phyloP scores from a whole-genome alignment of 2,113 vertebrate species.

The Eidolon helvum region DNA sequence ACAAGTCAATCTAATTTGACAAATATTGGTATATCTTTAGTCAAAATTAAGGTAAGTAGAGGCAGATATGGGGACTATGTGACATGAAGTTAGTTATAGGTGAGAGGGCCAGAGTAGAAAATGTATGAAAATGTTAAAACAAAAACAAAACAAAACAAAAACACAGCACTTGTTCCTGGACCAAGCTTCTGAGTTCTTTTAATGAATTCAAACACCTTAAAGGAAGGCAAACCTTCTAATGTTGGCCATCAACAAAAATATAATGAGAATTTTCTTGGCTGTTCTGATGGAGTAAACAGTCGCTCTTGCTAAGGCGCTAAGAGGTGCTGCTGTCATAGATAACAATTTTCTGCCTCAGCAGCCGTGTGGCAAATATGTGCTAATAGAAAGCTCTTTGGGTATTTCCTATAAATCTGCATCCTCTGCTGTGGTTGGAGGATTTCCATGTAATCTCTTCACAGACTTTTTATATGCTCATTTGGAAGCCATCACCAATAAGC shows the following conservation, averaged over 20 bases:
- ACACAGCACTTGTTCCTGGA: neutral
- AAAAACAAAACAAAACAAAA: neutral
- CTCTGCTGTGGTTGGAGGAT: constrained; percentile 55
- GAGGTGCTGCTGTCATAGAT: neutral
- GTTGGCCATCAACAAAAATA: neutral
- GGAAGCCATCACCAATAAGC: constrained; percentile 45
- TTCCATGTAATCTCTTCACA: constrained; percentile 52
- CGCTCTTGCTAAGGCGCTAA: neutral
- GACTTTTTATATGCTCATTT: constrained; percentile 63
- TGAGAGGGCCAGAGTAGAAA: neutral
- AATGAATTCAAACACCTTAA: neutral
- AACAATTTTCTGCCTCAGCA: neutral
- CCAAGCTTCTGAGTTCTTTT: neutral
- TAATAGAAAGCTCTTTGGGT: constrained; percentile 59
- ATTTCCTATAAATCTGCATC: constrained; percentile 62
- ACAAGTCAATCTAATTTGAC: neutral
- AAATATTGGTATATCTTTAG: neutral
- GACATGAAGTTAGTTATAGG: neutral
- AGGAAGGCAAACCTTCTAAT: constrained; percentile 14
- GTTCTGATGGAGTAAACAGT: neutral
- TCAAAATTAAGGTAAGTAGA: constrained; percentile 32
- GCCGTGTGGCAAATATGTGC: constrained; percentile 37
- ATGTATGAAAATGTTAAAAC: neutral
- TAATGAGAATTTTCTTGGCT: constrained; percentile 14
- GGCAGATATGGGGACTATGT: neutral